Evolutionary conservation across 2,888 invertebrate species (phyloP).

Genomic region (Gortyna flavago): DNA sequence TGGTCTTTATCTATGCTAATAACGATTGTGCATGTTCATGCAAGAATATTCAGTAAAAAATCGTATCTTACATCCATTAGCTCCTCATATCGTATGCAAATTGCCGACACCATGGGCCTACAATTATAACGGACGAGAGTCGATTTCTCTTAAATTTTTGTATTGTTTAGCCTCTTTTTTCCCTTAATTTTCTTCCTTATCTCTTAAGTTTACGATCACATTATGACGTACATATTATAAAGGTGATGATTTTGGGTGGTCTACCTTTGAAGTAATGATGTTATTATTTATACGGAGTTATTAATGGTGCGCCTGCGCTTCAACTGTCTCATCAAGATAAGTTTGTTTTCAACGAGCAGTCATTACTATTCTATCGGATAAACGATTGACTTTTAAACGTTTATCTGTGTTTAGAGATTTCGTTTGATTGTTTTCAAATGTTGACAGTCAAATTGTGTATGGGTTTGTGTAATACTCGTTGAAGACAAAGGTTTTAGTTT

Average conservation of each 20-base stretch:
- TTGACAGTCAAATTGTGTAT: conserved; percentile 67
- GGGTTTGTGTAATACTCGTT: conserved; percentile 45
- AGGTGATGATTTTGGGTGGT: conserved; percentile 90
- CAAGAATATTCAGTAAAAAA: conserved; percentile 83
- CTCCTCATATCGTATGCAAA: conserved; percentile 88
- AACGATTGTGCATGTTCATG: conserved; percentile 78
- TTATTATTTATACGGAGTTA: conserved; percentile 87
- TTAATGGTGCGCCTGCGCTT: conserved; percentile 81
- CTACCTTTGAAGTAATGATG: conserved; percentile 84
- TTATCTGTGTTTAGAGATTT: conserved; percentile 80
- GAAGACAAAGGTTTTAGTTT: conserved; percentile 20
- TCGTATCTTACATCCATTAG: conserved; percentile 85
- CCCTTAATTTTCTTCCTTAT: conserved; percentile 81
- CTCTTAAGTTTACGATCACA: conserved; percentile 80
- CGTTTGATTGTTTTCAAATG: conserved; percentile 78
- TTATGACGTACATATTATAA: conserved; percentile 74
- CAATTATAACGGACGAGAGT: conserved; percentile 77
- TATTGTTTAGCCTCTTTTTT: conserved; percentile 71
- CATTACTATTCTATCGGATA: conserved; percentile 86
- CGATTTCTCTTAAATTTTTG: conserved; percentile 82
- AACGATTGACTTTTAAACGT: conserved; percentile 84
- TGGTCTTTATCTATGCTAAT: conserved; percentile 84
- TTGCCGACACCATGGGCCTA: conserved; percentile 77
- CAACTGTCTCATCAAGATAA: conserved; percentile 88
- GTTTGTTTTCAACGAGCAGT: conserved; percentile 85